A percentile compares a stretch with the other conserved stretches of the same genome.
These are phyloP conservation scores for Cervus canadensis DNA, from an alignment of 2,113 vertebrate genomes.

Conservation along the genomic window DNA sequence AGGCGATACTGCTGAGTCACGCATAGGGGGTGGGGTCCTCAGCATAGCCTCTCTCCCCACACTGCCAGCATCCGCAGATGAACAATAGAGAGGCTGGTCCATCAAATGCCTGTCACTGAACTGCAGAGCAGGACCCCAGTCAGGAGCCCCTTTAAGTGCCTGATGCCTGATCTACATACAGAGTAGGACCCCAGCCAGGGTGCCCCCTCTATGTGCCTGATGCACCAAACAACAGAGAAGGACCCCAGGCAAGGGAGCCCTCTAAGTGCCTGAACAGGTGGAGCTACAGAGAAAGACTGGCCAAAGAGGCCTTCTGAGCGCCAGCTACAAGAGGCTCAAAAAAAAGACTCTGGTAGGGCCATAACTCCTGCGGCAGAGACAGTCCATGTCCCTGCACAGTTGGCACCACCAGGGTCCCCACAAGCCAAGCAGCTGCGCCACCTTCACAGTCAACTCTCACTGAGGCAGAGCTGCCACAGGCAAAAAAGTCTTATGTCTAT, in stretches of 20 bases:
- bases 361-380: fast-evolving
- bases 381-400: not conserved
- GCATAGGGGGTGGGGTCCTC: not conserved
- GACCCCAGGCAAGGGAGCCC: not conserved
- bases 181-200: not conserved
- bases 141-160: not conserved
- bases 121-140: not conserved
- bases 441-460: not conserved
- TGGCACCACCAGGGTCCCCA: not conserved
- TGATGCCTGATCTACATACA: not conserved
- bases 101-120: not conserved
- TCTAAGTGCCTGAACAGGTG: not conserved
- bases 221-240: not conserved
- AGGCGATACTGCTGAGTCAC: not conserved
- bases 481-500: not conserved
- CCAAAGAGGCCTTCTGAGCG: not conserved
- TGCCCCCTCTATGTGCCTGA: not conserved
- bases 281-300: not conserved
- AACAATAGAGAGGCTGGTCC: not conserved
- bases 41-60: not conserved
- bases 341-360: not conserved
- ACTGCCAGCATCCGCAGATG: not conserved
- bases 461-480: not conserved
- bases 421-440: not conserved
- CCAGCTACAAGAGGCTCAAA: not conserved